A percentile compares a stretch with the other conserved stretches of the same genome.
Conservation (phyloP, 2,888 invertebrate species). For the Apotomis capreana region DNA sequence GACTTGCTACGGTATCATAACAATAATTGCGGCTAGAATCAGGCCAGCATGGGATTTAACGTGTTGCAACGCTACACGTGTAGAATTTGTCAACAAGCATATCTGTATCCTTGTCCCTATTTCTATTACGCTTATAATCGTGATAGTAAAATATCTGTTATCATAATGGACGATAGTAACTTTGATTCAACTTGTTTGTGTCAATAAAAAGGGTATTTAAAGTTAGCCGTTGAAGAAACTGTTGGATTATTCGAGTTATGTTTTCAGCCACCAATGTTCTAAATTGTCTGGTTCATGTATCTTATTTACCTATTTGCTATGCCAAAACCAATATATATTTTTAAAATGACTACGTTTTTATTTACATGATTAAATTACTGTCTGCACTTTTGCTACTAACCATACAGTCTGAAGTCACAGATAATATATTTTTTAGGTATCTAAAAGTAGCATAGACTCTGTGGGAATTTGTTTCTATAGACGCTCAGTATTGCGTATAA, state of each 20-base stretch:
- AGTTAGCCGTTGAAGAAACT: no score
- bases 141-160: slow-evolving; percentile 78
- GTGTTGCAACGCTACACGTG: slow-evolving; percentile 75
- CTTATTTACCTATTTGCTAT: no score
- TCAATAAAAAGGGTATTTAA: slow-evolving; percentile 7
- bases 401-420: no score
- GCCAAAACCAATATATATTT: no score
- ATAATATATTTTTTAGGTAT: background rate
- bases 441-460: background rate
- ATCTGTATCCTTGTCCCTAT: slow-evolving; percentile 80
- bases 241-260: no score
- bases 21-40: slow-evolving; percentile 37
- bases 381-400: no score
- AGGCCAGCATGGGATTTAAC: slow-evolving; percentile 48
- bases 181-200: slow-evolving; percentile 23
- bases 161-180: slow-evolving; percentile 53
- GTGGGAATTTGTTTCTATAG: slow-evolving; percentile 23
- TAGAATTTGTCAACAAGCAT: slow-evolving; percentile 70
- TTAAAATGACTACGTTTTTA: no score
- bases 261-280: no score
- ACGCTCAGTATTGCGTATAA: slow-evolving; percentile 29
- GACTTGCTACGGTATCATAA: background rate
- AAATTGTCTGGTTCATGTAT: no score
- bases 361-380: no score
- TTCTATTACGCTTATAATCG: slow-evolving; percentile 78